Percentiles rank a stretch among this genome's conserved stretches.
phyloP scores from a whole-genome alignment of 2,888 invertebrate genomes.

The Callyntrura sp. region DNA sequence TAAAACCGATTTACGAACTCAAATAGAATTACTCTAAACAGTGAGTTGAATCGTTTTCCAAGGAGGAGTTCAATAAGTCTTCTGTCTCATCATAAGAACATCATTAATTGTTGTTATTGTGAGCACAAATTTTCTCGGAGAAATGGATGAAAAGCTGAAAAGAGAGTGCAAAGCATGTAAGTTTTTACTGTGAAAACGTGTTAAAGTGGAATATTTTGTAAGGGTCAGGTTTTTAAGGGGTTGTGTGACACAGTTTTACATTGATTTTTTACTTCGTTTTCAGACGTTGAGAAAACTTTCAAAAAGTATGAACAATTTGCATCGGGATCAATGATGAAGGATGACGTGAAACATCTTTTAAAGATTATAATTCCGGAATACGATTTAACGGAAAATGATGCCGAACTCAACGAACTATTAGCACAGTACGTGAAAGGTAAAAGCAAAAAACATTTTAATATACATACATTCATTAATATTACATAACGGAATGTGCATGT shows the following conservation, averaged over 20 bases:
- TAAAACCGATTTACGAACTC: no score
- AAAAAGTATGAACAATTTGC: conserved; percentile 78
- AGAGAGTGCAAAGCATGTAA: conserved; percentile 69
- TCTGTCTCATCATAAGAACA: no score
- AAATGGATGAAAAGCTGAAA: conserved; percentile 70
- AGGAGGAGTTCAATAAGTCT: neutral
- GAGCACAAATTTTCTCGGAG: conserved; percentile 4
- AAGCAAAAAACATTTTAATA: neutral
- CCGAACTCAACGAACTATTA: conserved; percentile 78
- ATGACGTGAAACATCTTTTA: conserved; percentile 77
- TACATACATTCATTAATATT: neutral
- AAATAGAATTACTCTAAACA: no score
- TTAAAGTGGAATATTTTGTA: neutral
- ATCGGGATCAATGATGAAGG: conserved; percentile 76
- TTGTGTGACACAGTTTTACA: no score
- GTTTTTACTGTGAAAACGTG: neutral
- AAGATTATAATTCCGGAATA: conserved; percentile 72
- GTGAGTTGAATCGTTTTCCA: no score
- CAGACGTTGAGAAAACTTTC: conserved; percentile 82
- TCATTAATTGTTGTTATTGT: no score
- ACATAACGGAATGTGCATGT: no score
- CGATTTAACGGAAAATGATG: conserved; percentile 27
- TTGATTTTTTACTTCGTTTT: conserved; percentile 24
- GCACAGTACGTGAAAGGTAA: conserved; percentile 79
- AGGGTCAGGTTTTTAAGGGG: no score